Percentiles rank a stretch among this genome's conserved stretches.
phyloP scores from a whole-genome alignment of 2,797 vertebrate genomes.

The Ctenochaetus hawaiiensis region DNA sequence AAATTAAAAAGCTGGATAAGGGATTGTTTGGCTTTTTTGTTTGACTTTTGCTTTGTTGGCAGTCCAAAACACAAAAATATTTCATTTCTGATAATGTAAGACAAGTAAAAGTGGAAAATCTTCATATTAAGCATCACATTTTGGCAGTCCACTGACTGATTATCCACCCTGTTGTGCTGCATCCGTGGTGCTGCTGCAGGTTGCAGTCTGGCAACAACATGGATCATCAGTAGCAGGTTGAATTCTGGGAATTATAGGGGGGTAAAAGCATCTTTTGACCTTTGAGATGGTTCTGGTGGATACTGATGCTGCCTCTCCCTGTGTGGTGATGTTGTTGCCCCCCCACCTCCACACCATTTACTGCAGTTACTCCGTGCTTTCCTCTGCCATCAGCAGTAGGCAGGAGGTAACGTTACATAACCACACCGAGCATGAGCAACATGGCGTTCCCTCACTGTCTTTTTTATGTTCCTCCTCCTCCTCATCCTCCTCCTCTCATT shows the following conservation, averaged over 20 bases:
- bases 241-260: neutral
- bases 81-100: neutral
- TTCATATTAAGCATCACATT: neutral
- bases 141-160: neutral
- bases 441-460: constrained; percentile 52
- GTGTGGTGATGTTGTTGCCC: constrained; percentile 47
- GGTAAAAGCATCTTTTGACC: constrained; percentile 2
- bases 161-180: neutral
- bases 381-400: constrained; percentile 59
- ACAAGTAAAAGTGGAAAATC: neutral
- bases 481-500: neutral
- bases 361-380: constrained; percentile 44
- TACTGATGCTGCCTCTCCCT: constrained; percentile 26
- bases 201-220: neutral
- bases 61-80: neutral
- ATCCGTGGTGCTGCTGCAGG: neutral
- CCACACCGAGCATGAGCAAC: constrained; percentile 34
- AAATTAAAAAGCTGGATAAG: neutral
- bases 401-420: constrained; percentile 74
- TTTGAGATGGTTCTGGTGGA: neutral
- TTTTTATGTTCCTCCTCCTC: constrained; percentile 42
- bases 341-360: constrained; percentile 54
- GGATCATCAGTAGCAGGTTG: neutral
- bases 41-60: neutral
- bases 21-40: neutral